These are phyloP conservation scores for Pollachius pollachius DNA, from an alignment of 2,113 vertebrate genomes.

Conservation along the genomic window DNA sequence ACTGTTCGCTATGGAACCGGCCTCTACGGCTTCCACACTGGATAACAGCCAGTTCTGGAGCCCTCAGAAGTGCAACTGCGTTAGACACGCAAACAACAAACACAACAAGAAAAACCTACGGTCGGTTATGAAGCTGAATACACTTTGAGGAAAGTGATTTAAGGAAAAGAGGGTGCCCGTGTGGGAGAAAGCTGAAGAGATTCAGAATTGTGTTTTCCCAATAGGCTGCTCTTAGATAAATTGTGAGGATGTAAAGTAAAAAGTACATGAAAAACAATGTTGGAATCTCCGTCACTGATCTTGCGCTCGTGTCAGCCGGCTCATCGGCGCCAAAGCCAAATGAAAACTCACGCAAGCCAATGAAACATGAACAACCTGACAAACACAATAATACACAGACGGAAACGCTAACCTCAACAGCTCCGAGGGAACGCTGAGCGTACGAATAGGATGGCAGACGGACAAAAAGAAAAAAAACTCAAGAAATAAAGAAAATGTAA, in stretches of 20 bases:
- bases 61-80: conserved; percentile 1
- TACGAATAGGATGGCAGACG: conserved; percentile 24
- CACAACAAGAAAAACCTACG: not conserved
- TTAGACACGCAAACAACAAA: conserved; percentile 9
- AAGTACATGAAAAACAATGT: not conserved
- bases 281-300: conserved; percentile 16
- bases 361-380: conserved; percentile 45
- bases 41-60: conserved; percentile 1
- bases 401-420: conserved; percentile 26
- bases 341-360: conserved; percentile 41
- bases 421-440: conserved; percentile 42
- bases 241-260: conserved; percentile 1
- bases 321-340: conserved; percentile 32
- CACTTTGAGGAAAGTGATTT: not conserved
- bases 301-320: conserved; percentile 29
- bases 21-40: not conserved
- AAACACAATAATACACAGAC: conserved; percentile 28
- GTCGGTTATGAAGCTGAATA: no score
- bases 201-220: conserved; percentile 31
- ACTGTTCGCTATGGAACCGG: conserved; percentile 7
- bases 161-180: conserved; percentile 11
- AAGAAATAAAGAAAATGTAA: conserved; percentile 49
- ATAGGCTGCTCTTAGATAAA: conserved; percentile 29
- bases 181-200: not conserved
- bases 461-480: not conserved